Evolutionary conservation across 2,113 vertebrate genomes (phyloP).

Genomic region (Vulpes vulpes): DNA sequence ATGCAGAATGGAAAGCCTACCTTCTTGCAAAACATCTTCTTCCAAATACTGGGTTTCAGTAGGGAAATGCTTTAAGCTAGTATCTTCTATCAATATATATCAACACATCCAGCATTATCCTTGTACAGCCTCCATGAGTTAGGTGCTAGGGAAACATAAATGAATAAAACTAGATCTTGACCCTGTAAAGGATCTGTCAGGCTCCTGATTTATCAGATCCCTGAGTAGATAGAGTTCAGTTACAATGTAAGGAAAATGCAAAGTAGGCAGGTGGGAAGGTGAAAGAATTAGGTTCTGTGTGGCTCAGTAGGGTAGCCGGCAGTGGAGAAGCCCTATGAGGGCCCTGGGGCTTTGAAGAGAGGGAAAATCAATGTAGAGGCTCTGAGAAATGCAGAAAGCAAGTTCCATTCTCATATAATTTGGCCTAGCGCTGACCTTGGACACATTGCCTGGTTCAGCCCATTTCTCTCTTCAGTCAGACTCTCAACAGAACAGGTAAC

Average conservation of each 20-base stretch:
- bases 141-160: background rate
- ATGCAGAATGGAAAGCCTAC: background rate
- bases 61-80: background rate
- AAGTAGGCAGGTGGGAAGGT: background rate
- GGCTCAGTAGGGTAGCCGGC: background rate
- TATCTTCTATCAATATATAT: background rate
- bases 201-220: background rate
- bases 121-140: background rate
- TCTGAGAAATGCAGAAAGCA: background rate
- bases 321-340: background rate
- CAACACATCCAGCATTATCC: background rate
- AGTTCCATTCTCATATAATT: background rate
- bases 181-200: background rate
- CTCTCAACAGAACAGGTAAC: background rate
- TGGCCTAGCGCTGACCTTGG: background rate
- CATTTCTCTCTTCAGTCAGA: background rate
- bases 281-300: background rate
- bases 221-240: background rate
- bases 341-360: background rate
- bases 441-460: background rate
- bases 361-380: background rate
- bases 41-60: background rate
- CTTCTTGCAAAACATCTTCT: slow-evolving; percentile 2
- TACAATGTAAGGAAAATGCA: background rate
- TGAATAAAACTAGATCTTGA: background rate